Percentiles rank a stretch among this genome's conserved stretches.
phyloP scores from a whole-genome alignment of 2,888 invertebrate species.

The Esperia sulphurella region DNA sequence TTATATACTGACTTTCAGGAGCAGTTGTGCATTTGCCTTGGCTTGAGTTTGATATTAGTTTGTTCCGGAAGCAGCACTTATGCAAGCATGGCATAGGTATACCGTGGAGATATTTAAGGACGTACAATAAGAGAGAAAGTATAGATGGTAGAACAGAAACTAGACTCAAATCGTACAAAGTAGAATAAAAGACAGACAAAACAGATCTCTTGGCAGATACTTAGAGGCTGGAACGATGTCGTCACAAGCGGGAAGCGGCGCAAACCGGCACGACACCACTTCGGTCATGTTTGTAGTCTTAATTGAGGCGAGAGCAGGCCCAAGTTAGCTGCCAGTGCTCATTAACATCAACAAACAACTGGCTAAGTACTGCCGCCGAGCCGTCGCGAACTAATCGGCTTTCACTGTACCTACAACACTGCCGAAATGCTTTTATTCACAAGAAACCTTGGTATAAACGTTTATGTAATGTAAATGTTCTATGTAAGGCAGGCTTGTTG shows the following conservation, averaged over 20 bases:
- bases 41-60: too few relatives aligned
- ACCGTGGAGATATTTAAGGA: too few relatives aligned
- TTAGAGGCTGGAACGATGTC: conserved; percentile 2
- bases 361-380: conserved; percentile 61
- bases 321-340: conserved; percentile 71
- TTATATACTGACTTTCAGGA: too few relatives aligned
- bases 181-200: too few relatives aligned
- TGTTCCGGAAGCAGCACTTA: too few relatives aligned
- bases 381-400: conserved; percentile 68
- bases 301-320: conserved; percentile 71
- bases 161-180: too few relatives aligned
- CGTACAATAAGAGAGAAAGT: too few relatives aligned
- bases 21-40: too few relatives aligned
- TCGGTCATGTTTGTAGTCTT: conserved; percentile 70
- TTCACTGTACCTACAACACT: conserved; percentile 35
- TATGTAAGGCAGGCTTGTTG: conserved; percentile 1
- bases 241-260: conserved; percentile 22
- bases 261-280: conserved; percentile 47
- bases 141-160: too few relatives aligned
- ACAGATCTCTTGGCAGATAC: not conserved
- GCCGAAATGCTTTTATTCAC: conserved; percentile 33
- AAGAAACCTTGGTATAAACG: conserved; percentile 21
- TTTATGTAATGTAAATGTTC: not conserved
- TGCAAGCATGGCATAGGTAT: too few relatives aligned
- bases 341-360: conserved; percentile 76